A percentile compares a stretch with the other conserved stretches of the same genome.
Conservation (phyloP, 2,888 invertebrate species). For the Pachliopta kotzebuea region DNA sequence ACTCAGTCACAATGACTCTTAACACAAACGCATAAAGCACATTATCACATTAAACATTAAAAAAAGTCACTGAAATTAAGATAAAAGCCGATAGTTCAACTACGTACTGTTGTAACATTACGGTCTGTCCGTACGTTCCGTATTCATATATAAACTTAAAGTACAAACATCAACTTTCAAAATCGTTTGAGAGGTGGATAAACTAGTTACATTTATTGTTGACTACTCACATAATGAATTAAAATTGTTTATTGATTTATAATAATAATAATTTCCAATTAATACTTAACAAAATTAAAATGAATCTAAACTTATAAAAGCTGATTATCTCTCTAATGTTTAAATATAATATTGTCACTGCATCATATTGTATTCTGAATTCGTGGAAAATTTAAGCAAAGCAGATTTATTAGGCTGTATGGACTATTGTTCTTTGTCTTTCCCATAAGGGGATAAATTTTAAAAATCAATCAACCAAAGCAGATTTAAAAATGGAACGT, state of each 20-base stretch:
- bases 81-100: slow-evolving; percentile 30
- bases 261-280: slow-evolving; percentile 6
- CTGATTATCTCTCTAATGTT: no score
- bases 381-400: no score
- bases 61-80: slow-evolving; percentile 19
- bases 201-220: slow-evolving; percentile 16
- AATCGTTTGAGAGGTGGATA: slow-evolving; percentile 7
- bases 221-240: slow-evolving; percentile 22
- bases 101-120: slow-evolving; percentile 27
- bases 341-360: no score
- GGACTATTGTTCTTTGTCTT: no score
- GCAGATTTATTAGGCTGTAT: no score
- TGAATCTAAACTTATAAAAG: background rate
- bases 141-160: slow-evolving; percentile 8
- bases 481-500: no score
- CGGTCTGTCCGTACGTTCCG: slow-evolving; percentile 8
- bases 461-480: no score
- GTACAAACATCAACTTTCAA: slow-evolving; percentile 15
- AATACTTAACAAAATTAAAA: background rate
- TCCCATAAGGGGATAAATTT: no score
- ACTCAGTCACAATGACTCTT: slow-evolving; percentile 31
- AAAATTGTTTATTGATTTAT: slow-evolving; percentile 9
- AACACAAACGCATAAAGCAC: slow-evolving; percentile 27
- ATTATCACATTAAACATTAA: slow-evolving; percentile 14
- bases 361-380: no score